These are phyloP conservation scores for Heterodera filipjevi DNA, from an alignment of 2,888 invertebrate species.

Conservation along the genomic window DNA sequence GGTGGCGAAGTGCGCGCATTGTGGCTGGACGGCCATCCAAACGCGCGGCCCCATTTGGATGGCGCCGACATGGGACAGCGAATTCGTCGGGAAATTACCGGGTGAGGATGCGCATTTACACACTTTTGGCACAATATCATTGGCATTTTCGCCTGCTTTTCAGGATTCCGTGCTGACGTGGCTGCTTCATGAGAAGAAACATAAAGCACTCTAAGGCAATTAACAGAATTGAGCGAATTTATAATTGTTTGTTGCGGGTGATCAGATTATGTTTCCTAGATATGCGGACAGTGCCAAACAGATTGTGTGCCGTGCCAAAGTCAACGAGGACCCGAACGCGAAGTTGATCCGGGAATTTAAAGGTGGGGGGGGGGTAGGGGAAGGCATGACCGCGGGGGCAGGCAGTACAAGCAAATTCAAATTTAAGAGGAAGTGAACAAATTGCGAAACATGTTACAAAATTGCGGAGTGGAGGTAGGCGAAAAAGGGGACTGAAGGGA, in stretches of 20 bases:
- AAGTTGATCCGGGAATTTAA: slow-evolving; percentile 97
- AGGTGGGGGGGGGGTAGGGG: slow-evolving; percentile 72
- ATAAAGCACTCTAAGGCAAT: slow-evolving; percentile 92
- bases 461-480: slow-evolving; percentile 84
- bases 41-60: too few relatives aligned
- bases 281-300: slow-evolving; percentile 99
- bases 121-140: not conserved
- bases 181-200: slow-evolving; percentile 98
- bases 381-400: slow-evolving; percentile 79
- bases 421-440: slow-evolving; percentile 81
- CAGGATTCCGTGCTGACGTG: slow-evolving; percentile 93
- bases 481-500: not conserved
- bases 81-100: slow-evolving; percentile 79
- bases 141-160: not conserved
- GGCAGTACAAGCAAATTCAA: slow-evolving; percentile 79
- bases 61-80: slow-evolving; percentile 82
- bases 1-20: too few relatives aligned
- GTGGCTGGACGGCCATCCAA: slow-evolving; percentile 79
- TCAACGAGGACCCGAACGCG: slow-evolving; percentile 99
- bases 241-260: not conserved
- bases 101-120: slow-evolving; percentile 33
- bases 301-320: slow-evolving; percentile 97
- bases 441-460: slow-evolving; percentile 79
- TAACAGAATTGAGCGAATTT: not conserved
- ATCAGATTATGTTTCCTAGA: slow-evolving; percentile 69